Base-by-base conservation (phyloP, 2,797 vertebrate genomes). In the Gallirallus australis region DNA sequence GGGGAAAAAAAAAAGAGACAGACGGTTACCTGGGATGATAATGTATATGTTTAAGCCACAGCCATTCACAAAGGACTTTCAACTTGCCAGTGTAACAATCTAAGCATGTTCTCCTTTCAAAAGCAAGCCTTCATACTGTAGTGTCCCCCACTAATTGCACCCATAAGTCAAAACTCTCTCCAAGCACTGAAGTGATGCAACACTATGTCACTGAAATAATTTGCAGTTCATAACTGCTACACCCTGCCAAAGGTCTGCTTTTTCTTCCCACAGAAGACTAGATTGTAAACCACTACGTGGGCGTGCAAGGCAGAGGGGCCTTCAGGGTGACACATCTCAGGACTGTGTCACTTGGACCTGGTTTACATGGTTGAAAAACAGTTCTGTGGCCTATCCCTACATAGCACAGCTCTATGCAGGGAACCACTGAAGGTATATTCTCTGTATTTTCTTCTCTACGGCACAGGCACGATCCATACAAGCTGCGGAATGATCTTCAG, bases 141-240 rank as follows among this genome's bases (percentile, higher is more conserved):
- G 33, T 54, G 53, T 86, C 61, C 30, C 60, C 86, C 48, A 6
- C 40, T 93, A 93, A 92, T 56, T 85, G 30, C 59, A 54, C 16
- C 54, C 69, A 94, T 94, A 95, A 96, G 94, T 92, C 82, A 96
- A 72, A 89, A 78, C 63, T 52, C 70, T 61, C 54, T 89, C 71
- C 75, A 80, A 91, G 47, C 20, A 66, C 35, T 61, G 39, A 75
- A 89, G 63, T 90, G 83, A 82, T 84, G 76, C 53, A 86, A 89
- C 52, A 50, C 17, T 24, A 60, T 88, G 77, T 69, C 77, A 80
- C 39, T 65, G 63, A 84, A 93, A 89, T 56, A 40, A 94, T 84
- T 57, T 93, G 57, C 35, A 42, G 71, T 65, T 94, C 59, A 6
- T 80, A 95, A 82, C 40, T 63, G 25, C 12, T 87, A 64, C 35